These are phyloP conservation scores for Hyposoter dolosus DNA, from an alignment of 2,888 invertebrate genomes.

Conservation along the genomic window DNA sequence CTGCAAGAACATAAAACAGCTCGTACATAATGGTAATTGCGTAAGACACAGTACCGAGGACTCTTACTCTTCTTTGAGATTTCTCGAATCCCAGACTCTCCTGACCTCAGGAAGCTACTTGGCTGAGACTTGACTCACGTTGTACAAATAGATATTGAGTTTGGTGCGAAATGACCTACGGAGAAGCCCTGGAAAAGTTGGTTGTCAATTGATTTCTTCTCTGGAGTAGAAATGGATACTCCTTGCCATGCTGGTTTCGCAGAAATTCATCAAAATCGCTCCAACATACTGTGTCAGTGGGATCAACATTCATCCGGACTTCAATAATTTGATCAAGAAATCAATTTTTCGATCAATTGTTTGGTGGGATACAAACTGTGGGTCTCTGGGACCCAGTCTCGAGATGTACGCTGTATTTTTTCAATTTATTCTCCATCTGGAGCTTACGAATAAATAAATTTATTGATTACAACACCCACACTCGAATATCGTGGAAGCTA, in stretches of 20 bases:
- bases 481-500: background rate
- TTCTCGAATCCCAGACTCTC: conserved; percentile 42
- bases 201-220: background rate
- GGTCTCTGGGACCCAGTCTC: background rate
- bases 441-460: conserved; percentile 10
- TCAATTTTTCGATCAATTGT: too few relatives aligned
- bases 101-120: conserved; percentile 41
- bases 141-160: background rate
- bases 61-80: conserved; percentile 53
- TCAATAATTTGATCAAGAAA: background rate
- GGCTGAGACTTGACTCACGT: background rate
- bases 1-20: conserved; percentile 22
- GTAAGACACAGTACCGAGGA: conserved; percentile 51
- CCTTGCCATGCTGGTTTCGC: background rate
- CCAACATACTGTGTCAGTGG: too few relatives aligned
- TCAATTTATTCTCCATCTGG: background rate
- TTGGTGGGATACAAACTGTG: background rate
- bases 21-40: conserved; percentile 38
- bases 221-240: background rate
- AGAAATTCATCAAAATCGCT: background rate
- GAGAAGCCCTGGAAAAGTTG: background rate
- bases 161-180: background rate
- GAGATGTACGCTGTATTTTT: background rate
- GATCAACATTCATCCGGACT: too few relatives aligned
- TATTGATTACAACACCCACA: conserved; percentile 40